Evolutionary conservation across 1,140 invertebrate species (phyloP), one percentile per base, ranked within the genome.

Genomic region (Drosophila littoralis): DNA sequence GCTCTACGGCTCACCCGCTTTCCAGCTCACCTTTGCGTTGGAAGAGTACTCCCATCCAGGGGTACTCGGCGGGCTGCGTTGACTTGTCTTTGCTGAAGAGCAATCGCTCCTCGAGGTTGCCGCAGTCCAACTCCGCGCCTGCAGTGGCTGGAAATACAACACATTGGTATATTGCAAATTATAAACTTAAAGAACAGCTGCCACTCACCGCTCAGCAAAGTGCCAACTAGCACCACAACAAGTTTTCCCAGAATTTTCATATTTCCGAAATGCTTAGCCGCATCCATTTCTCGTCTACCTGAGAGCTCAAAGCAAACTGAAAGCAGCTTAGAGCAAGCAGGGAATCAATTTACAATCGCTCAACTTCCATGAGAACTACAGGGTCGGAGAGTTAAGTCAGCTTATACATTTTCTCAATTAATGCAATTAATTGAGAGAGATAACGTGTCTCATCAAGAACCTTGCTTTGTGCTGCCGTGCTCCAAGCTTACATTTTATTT

Each of bases 41-140:
- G 22, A 59, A 28, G 5, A 88, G 61, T 6, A 83, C 4, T 3
- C 84, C 83, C 3, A 88, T 43, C 84, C 84, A 88, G 9, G 77
- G 50, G 42, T 72, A 75, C 43, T 88, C 83, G 1, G 77, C 40
- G 0, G 83, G 83, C 15, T 77, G 64, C 8, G 84, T 72, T n/a
- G 12, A 12, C 2, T 17, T 17, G 1, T 42, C 12, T 0, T 2
- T 57, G 13, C 33, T 48, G 33, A 68, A 79, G 8, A 89, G 57
- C 17, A 80, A 12, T 3, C 57, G 48, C 40, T 88, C 83, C 6
- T 83, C 67, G 1, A 88, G 61, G 1, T 28, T 52, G 6, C 83
- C 83, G 13, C 83, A 88, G 1, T 64, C 3, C 1, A 32, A 6
- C 1, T 59, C 50, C 6, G 38, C 58, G 12, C 7, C 7, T 40